phyloP scores from a whole-genome alignment of 1,140 invertebrate species.

The Archegozetes longisetosus region DNA sequence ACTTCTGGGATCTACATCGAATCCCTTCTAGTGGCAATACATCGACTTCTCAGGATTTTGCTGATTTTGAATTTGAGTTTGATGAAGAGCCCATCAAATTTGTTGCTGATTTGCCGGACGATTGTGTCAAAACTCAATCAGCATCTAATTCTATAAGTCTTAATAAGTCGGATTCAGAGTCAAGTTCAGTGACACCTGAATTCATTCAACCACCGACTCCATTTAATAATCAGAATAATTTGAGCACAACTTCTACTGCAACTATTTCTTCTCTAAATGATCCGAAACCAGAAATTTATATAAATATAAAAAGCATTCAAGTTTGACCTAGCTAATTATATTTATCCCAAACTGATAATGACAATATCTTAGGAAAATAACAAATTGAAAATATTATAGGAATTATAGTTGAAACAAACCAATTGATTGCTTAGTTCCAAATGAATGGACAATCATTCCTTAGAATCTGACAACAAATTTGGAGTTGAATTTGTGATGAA shows the following conservation, averaged over 20 bases:
- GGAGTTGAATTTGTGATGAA: no score
- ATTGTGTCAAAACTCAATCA: neutral
- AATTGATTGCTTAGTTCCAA: no score
- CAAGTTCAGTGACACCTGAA: conserved; percentile 10
- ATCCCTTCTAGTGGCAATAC: conserved; percentile 19
- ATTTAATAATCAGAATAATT: conserved; percentile 7
- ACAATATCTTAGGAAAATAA: no score
- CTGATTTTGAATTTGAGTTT: conserved; percentile 21
- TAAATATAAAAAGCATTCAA: neutral
- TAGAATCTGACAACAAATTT: no score
- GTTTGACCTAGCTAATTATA: no score
- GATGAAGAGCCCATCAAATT: conserved; percentile 13
- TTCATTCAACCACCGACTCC: conserved; percentile 10
- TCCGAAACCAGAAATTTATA: neutral
- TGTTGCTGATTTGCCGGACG: neutral
- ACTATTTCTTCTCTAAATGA: neutral
- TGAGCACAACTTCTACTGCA: neutral
- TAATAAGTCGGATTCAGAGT: neutral
- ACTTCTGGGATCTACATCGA: neutral
- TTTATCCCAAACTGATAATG: no score
- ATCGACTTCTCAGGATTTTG: conserved; percentile 22
- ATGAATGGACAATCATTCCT: no score
- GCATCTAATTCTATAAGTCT: neutral
- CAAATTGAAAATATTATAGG: no score
- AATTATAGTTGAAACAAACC: no score